Evolutionary conservation across 2,888 invertebrate species (phyloP), one percentile per base, ranked within the genome.

Genomic region (Polymixis flavicincta): DNA sequence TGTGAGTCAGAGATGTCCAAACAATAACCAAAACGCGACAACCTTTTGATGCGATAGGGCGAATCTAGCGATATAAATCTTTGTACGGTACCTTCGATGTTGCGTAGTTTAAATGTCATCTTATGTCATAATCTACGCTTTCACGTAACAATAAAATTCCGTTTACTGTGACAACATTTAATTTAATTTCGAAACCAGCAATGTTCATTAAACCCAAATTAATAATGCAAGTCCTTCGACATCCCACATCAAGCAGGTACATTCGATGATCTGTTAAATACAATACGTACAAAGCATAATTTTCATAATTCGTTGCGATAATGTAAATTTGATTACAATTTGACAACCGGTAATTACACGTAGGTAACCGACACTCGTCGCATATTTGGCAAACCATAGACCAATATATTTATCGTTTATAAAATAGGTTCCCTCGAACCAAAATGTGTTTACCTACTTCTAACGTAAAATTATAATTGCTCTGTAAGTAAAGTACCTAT

Each of bases 361-460:
- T 59, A 37, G 37, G 37, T 37, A 22, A 28, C 1, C 1, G 7
- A 17, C 14, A 25, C 1, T 7, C 19, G 17, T 32, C 22, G 37
- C 9, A 19, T 57, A 54, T 55, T 71, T 48, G 59, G 32, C 50
- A 67, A 71, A 82, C 76, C 76, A 64, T 66, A 67, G 28, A 48
- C 48, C 11, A 22, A 59, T 71, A 32, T 28, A 25, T 52, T 80
- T 32, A 52, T 42, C 19, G 5, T 57, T 37, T 14, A 1, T 48
- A 13, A 52, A 64, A 59, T 65, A 28, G 37, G 11, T 37, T 71
- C 2, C 32, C 28, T 42, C 1, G 2, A 17, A 19, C n/a, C 9
- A 45, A 71, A 52, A 60, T 19, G 2, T 22, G 13, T 22, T 11
- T 37, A 14, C 1, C 48, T 37, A 14, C 1, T 54, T 37, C 37